Percentiles rank a stretch among this genome's conserved stretches.
Conservation (phyloP, 2,113 vertebrate genomes). For the Mormyrus iriodes region DNA sequence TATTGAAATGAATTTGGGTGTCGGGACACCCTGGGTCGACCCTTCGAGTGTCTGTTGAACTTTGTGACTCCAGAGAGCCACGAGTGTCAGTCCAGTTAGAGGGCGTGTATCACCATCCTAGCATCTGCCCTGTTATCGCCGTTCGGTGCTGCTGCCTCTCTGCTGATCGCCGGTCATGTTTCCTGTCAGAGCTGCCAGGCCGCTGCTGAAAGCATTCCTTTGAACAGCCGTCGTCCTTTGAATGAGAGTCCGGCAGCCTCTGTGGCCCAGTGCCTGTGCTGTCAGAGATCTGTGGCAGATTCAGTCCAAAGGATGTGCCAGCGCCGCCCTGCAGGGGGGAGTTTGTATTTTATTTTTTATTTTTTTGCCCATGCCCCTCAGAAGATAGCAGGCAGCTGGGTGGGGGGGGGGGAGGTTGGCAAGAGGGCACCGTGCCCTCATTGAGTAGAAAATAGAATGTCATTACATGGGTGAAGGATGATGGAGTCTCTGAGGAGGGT, state of each 20-base stretch:
- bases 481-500: neutral
- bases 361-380: neutral
- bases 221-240: neutral
- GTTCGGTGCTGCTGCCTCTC: neutral
- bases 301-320: neutral
- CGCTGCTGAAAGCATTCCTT: neutral
- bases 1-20: too few species aligned
- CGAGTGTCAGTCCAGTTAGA: neutral
- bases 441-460: neutral
- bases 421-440: neutral
- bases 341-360: neutral
- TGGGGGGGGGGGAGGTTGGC: neutral
- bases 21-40: neutral
- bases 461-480: neutral
- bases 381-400: neutral
- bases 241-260: neutral
- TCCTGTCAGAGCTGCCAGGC: neutral
- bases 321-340: neutral
- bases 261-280: neutral
- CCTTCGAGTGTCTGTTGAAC: constrained; percentile 2
- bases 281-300: neutral
- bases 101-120: neutral
- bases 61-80: neutral
- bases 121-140: neutral
- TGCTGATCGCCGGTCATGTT: neutral